Base-by-base conservation (phyloP, 2,888 invertebrate species). In the Conchocele bisecta region DNA sequence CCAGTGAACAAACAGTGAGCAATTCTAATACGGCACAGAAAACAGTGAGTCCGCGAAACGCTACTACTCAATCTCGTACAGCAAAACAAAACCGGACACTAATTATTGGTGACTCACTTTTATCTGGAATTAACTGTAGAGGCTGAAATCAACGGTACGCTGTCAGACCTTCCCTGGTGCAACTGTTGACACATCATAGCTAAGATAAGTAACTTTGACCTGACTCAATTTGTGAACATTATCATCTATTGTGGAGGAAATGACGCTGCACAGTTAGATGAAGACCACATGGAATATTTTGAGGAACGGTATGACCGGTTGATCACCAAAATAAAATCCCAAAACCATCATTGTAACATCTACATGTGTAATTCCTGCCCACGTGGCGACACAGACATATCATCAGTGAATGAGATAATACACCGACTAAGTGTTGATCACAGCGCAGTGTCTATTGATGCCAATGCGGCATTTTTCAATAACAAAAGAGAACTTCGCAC, bases 121-220 rank as follows among this genome's bases (percentile, higher is more conserved):
- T 42, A 6, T 42, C 42, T 20, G 42, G 42, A 20, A 22, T 42
- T 9, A 42, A 42, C n/a, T 20, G 42, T 20, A 42, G 22, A 42
- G 42, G 42, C 7, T 42, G 22, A 42, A 42, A 42, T n/a, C 17
- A 17, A 20, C 6, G 7, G 42, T 42, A 20, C 17, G 22, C n/a
- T 42, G 42, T 42, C 42, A 42, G n/a, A 9, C 42, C n/a, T 20
- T 42, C n/a, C 42, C 42, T 42, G 42, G 42, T 9, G 42, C 42
- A 9, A 42, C 42, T 42, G 7, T 42, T 9, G 42, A 42, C 7
- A n/a, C 22, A 42, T 42, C 22, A 9, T n/a, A n/a, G 42, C n/a
- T 20, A 42, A 42, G 42, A 42, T 42, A 20, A 42, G 22, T 9
- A 42, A 20, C n/a, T 42, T 20, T 42, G 42, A 42, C 42, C 7